Evolutionary conservation across 2,113 vertebrate genomes (phyloP), one percentile per base, ranked within the genome.

Genomic region (Romanogobio albipinnatus): DNA sequence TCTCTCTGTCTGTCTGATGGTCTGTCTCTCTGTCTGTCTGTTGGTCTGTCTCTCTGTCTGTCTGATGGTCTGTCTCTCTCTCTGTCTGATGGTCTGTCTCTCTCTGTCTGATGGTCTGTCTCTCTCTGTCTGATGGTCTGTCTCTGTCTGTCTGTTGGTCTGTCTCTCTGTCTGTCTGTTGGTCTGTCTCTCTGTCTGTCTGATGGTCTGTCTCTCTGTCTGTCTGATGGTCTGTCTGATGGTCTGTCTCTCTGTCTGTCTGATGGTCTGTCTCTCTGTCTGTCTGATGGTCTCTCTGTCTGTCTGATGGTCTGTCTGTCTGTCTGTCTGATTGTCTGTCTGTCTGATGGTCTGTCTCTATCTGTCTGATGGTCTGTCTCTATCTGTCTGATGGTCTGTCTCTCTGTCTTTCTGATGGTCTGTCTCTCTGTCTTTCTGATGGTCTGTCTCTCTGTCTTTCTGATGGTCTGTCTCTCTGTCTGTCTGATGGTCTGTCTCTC

Each of bases 401-500:
- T 45, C 45, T 45, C 45, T 11, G 0, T 47, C 45, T 47, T 0
- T 47, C 45, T 11, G 0, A n/a, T n/a, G n/a, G n/a, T 47, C 45
- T 47, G 15, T 39, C 5, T 36, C 22, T 47, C 70, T 45, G 1
- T 2, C 75, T 49, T n/a, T n/a, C n/a, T n/a, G n/a, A n/a, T n/a
- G n/a, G 51, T 76, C 61, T 75, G 85, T 76, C 45, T 45, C 8
- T 64, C n/a, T 8, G 17, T 70, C n/a, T 87, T n/a, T n/a, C n/a
- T n/a, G n/a, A n/a, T n/a, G n/a, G 43, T 9, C 47, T 61, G 13
- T 47, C 7, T 33, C 19, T 45, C 75, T 43, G 4, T 24, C 74
- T 47, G 29, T 29, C 29, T 29, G 29, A n/a, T n/a, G n/a, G n/a
- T 79, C 66, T 81, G 85, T 77, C 24, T 82, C 10, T 59, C 9